phyloP scores from a whole-genome alignment of 2,113 vertebrate species.

The Rhabdornis inornatus region DNA sequence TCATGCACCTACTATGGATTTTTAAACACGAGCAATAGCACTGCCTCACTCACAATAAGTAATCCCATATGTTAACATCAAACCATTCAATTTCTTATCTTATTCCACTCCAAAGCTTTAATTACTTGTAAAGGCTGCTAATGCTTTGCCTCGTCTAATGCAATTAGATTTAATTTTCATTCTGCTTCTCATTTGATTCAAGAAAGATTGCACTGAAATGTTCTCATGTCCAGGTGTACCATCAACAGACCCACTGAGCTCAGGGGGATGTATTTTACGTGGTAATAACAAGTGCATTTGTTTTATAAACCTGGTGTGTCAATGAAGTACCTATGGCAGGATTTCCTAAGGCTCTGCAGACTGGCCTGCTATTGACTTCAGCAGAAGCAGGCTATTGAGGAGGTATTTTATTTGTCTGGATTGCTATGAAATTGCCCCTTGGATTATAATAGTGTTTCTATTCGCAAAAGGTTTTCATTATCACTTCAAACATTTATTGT shows the following conservation, averaged over 20 bases:
- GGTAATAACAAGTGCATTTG: neutral
- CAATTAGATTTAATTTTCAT: constrained; percentile 3
- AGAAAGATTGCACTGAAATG: neutral
- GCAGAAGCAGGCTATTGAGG: neutral
- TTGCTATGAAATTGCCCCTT: neutral
- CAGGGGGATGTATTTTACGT: neutral
- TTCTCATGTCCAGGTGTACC: neutral
- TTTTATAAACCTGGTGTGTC: neutral
- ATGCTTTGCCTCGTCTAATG: neutral
- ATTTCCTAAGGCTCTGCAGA: neutral
- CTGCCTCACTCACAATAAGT: neutral
- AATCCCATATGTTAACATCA: neutral
- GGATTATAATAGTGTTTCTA: neutral
- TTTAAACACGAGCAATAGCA: neutral
- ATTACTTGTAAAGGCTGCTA: constrained; percentile 18
- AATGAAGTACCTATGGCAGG: neutral
- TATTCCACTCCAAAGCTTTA: neutral
- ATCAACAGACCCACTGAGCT: neutral
- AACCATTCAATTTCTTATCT: neutral
- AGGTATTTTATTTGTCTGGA: neutral
- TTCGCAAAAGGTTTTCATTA: neutral
- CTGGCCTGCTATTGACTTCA: neutral
- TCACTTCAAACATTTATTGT: neutral
- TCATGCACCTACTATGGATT: neutral
- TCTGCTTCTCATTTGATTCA: neutral